phyloP scores from a whole-genome alignment of 2,797 vertebrate genomes.

The Falco columbarius region DNA sequence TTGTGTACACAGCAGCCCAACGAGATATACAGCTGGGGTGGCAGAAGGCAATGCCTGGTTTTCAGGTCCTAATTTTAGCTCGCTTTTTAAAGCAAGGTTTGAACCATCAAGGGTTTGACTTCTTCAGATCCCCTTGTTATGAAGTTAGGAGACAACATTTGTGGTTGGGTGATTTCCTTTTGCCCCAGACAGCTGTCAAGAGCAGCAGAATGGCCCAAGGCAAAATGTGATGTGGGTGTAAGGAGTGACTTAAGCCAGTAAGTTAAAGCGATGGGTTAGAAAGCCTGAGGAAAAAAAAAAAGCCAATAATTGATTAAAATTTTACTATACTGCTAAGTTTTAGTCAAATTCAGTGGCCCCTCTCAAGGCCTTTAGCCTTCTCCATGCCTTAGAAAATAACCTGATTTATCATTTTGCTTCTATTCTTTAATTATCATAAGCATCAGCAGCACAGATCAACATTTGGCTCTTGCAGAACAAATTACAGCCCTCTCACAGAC shows the following conservation, averaged over 20 bases:
- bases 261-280: neutral
- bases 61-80: neutral
- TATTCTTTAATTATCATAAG: conserved; percentile 36
- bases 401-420: neutral
- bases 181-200: conserved; percentile 60
- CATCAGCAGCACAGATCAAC: neutral
- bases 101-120: conserved; percentile 40
- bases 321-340: conserved; percentile 30
- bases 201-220: conserved; percentile 48
- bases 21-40: neutral
- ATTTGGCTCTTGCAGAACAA: neutral
- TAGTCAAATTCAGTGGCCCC: conserved; percentile 12
- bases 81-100: neutral
- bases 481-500: neutral
- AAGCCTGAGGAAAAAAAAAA: conserved; percentile 13
- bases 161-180: conserved; percentile 51
- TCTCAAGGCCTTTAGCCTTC: conserved; percentile 21
- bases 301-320: conserved; percentile 46
- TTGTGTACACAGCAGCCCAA: neutral
- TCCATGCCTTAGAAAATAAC: neutral
- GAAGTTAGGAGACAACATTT: conserved; percentile 50
- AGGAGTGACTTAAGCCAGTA: neutral
- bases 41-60: neutral
- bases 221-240: conserved; percentile 48
- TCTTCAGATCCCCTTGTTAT: conserved; percentile 29